Conservation (phyloP, 2,797 vertebrate species). For the Neoniphon sammara region DNA sequence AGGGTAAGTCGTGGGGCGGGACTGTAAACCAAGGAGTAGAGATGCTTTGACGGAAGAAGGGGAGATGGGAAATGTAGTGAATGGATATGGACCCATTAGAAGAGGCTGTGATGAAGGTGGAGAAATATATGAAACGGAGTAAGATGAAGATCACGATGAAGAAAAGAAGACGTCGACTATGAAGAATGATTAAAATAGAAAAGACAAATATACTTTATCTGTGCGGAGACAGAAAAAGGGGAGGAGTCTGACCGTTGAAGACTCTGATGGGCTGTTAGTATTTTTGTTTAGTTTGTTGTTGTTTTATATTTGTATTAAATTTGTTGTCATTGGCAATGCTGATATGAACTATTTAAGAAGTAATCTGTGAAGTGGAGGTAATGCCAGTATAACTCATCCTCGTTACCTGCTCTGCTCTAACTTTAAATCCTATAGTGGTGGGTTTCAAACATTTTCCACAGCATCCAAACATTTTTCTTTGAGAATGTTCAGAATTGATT, state of each 20-base stretch:
- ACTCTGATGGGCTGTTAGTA: conserved; percentile 70
- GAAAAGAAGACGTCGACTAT: conserved; percentile 14
- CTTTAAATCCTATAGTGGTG: not conserved
- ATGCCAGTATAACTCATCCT: conserved; percentile 72
- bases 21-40: conserved; percentile 8
- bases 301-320: conserved; percentile 59
- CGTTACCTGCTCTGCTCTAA: conserved; percentile 35
- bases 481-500: not conserved
- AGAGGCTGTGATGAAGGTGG: conserved; percentile 16
- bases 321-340: conserved; percentile 56
- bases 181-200: conserved; percentile 34
- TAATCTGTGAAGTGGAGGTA: conserved; percentile 77
- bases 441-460: conserved; percentile 20
- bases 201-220: conserved; percentile 40
- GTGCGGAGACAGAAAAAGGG: conserved; percentile 44
- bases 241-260: conserved; percentile 57
- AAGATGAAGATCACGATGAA: conserved; percentile 4
- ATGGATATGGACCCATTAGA: conserved; percentile 14
- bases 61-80: conserved; percentile 1
- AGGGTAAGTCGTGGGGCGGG: conserved; percentile 31
- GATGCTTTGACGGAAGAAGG: not conserved
- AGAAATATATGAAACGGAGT: not conserved
- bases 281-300: conserved; percentile 66
- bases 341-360: conserved; percentile 82
- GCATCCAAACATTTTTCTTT: too few relatives aligned